Percentiles rank a stretch among this genome's conserved stretches.
phyloP scores from a whole-genome alignment of 2,113 vertebrate species.

The Alethe castanea region DNA sequence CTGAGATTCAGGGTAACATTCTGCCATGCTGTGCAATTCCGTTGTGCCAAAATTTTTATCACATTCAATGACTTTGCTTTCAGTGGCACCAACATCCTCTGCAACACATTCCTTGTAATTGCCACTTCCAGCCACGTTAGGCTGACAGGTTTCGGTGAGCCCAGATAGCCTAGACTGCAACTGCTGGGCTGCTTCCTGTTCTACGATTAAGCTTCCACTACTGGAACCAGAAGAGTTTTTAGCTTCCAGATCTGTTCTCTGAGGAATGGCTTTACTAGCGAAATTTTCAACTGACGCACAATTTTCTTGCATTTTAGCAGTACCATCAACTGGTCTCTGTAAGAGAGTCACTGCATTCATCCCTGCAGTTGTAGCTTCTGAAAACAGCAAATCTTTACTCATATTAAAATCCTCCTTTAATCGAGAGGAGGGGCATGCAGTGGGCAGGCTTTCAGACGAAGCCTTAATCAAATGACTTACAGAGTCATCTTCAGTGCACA shows the following conservation, averaged over 20 bases:
- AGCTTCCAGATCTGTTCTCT: constrained; percentile 50
- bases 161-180: constrained; percentile 43
- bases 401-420: constrained; percentile 65
- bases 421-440: constrained; percentile 49
- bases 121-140: constrained; percentile 43
- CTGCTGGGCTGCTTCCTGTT: constrained; percentile 47
- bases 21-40: constrained; percentile 38
- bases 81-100: constrained; percentile 45
- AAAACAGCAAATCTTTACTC: constrained; percentile 46
- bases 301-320: constrained; percentile 60
- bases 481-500: constrained; percentile 57
- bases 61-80: constrained; percentile 35
- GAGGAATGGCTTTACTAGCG: constrained; percentile 52
- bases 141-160: constrained; percentile 27
- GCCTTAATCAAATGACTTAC: constrained; percentile 41
- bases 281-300: constrained; percentile 34
- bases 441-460: constrained; percentile 55
- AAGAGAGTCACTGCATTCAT: constrained; percentile 63
- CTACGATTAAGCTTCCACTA: constrained; percentile 24
- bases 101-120: constrained; percentile 50
- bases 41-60: constrained; percentile 45
- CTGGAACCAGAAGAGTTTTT: constrained; percentile 35
- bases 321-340: constrained; percentile 50
- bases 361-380: constrained; percentile 52
- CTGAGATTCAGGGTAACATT: constrained; percentile 71